A percentile compares a stretch with the other conserved stretches of the same genome.
These are phyloP conservation scores for Phaethon lepturus DNA, from an alignment of 2,113 vertebrate genomes.

Conservation along the genomic window DNA sequence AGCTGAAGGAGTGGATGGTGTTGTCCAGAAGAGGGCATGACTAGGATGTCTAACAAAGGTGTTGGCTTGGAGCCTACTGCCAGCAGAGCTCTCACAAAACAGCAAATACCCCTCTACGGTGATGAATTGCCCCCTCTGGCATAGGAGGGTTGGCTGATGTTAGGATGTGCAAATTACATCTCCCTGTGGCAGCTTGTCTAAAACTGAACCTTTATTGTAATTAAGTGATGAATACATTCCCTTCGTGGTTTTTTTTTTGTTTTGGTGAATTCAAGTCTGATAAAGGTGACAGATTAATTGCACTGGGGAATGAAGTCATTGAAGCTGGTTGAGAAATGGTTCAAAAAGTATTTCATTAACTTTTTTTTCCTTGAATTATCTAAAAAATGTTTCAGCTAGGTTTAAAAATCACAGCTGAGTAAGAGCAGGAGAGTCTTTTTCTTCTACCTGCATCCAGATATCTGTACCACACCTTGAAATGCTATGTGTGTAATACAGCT, in stretches of 20 bases:
- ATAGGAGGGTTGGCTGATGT: neutral
- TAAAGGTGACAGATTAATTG: constrained; percentile 24
- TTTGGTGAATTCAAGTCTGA: constrained; percentile 11
- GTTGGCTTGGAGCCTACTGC: neutral
- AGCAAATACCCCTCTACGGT: neutral
- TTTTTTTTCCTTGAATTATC: neutral
- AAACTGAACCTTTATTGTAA: constrained; percentile 1
- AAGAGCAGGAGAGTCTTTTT: neutral
- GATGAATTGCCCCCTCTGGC: neutral
- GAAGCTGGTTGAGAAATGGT: neutral
- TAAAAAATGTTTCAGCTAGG: neutral
- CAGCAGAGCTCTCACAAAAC: neutral
- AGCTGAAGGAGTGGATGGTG: neutral
- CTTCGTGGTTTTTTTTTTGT: constrained; percentile 21
- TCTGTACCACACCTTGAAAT: neutral
- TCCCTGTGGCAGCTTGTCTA: constrained; percentile 17
- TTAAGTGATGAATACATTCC: neutral
- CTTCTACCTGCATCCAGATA: neutral
- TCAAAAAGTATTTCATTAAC: neutral
- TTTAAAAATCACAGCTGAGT: neutral
- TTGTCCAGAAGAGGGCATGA: neutral
- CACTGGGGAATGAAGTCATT: neutral
- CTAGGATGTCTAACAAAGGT: neutral
- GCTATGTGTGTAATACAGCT: neutral
- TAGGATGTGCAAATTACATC: neutral